A percentile compares a stretch with the other conserved stretches of the same genome.
These are phyloP conservation scores for Limnephilus lunatus DNA, from an alignment of 2,888 invertebrate species.

Conservation along the genomic window DNA sequence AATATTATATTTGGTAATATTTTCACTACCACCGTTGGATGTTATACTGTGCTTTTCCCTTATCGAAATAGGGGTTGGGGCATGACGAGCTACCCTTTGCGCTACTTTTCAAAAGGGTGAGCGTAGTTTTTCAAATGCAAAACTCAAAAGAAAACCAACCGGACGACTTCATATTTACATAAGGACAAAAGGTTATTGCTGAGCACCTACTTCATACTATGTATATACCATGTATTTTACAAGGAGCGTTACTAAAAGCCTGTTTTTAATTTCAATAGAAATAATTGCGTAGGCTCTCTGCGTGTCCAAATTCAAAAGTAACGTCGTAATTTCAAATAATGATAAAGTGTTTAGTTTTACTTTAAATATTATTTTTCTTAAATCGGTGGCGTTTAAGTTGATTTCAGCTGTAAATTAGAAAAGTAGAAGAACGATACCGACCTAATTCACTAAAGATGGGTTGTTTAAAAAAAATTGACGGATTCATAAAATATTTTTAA, in stretches of 20 bases:
- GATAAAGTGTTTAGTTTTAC: not conserved
- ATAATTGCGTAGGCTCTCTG: conserved; percentile 33
- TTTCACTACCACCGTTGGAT: conserved; percentile 37
- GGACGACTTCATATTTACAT: conserved; percentile 54
- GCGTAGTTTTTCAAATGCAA: conserved; percentile 59
- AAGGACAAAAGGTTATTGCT: conserved; percentile 49
- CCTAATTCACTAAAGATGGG: too few species aligned
- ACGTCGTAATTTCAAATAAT: not conserved
- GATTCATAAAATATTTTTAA: too few species aligned
- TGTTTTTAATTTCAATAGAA: conserved; percentile 35
- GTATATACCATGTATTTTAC: conserved; percentile 14
- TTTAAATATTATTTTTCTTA: not conserved
- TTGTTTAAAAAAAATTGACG: too few species aligned
- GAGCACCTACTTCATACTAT: conserved; percentile 30
- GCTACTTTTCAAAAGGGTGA: conserved; percentile 62
- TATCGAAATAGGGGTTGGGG: conserved; percentile 53
- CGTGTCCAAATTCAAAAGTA: not conserved
- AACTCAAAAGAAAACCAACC: conserved; percentile 54
- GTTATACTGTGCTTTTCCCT: conserved; percentile 17
- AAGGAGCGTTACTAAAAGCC: conserved; percentile 35
- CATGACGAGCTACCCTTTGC: conserved; percentile 61
- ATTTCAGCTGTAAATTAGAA: not conserved
- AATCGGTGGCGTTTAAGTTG: not conserved
- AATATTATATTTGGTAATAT: not conserved
- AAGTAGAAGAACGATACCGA: not conserved